Percentiles rank a stretch among this genome's conserved stretches.
These are phyloP conservation scores for Lamellibrachia luymesi DNA, from an alignment of 1,140 invertebrate species.

Conservation along the genomic window DNA sequence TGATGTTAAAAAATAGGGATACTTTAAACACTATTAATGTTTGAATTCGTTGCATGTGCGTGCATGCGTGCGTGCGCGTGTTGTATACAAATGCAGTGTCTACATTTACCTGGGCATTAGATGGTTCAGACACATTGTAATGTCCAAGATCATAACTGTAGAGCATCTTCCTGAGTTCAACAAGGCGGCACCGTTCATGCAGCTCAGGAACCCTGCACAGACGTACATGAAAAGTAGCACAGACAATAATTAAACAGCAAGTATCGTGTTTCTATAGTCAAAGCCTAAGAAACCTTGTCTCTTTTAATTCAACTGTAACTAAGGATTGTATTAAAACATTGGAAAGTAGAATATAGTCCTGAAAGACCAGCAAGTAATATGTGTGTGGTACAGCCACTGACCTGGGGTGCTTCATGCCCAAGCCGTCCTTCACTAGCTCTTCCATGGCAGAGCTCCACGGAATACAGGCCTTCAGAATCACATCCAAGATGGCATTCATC, in stretches of 20 bases:
- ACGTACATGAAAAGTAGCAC: neutral
- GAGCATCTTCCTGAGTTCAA: neutral
- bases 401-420: conserved; percentile 41
- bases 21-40: too few species aligned
- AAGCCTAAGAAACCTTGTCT: too few species aligned
- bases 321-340: neutral
- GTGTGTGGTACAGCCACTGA: conserved; percentile 15
- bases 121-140: conserved; percentile 7
- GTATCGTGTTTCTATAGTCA: too few species aligned
- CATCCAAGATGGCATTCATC: conserved; percentile 40
- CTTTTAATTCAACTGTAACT: neutral
- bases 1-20: too few species aligned
- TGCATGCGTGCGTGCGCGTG: neutral
- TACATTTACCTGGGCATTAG: neutral
- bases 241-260: too few species aligned
- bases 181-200: neutral
- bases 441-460: conserved; percentile 42
- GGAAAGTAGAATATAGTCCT: neutral
- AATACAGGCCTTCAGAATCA: conserved; percentile 42
- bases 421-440: conserved; percentile 36
- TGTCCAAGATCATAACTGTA: conserved; percentile 17
- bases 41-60: too few species aligned
- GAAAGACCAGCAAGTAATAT: neutral
- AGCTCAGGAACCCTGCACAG: neutral
- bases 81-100: neutral